phyloP scores from a whole-genome alignment of 2,797 vertebrate species.

The Sebastes iracundus region DNA sequence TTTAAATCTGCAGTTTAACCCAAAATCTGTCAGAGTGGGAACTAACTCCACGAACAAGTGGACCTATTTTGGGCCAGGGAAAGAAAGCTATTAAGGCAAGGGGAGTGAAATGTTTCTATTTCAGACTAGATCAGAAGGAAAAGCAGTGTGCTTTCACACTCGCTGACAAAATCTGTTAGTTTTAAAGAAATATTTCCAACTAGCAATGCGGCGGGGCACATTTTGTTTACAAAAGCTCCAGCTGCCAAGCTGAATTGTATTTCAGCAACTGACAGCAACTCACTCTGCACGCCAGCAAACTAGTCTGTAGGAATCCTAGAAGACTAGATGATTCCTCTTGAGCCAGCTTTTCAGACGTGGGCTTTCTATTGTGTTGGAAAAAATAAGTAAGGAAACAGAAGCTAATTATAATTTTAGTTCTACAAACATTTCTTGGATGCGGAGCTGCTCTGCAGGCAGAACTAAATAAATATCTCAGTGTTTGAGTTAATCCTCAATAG shows the following conservation, averaged over 20 bases:
- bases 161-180: conserved; percentile 43
- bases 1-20: conserved; percentile 76
- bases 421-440: conserved; percentile 42
- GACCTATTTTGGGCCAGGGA: conserved; percentile 49
- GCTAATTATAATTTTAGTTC: conserved; percentile 53
- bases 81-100: conserved; percentile 58
- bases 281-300: conserved; percentile 3
- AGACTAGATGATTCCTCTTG: conserved; percentile 15
- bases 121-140: conserved; percentile 41
- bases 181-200: conserved; percentile 49
- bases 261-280: conserved; percentile 47
- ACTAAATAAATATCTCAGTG: conserved; percentile 3
- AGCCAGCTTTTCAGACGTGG: conserved; percentile 6
- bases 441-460: conserved; percentile 28
- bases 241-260: conserved; percentile 49
- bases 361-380: conserved; percentile 13
- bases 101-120: conserved; percentile 52
- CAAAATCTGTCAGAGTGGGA: conserved; percentile 65
- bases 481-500: conserved; percentile 50
- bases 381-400: conserved; percentile 19
- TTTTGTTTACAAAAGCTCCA: conserved; percentile 56
- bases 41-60: conserved; percentile 57
- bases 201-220: not conserved
- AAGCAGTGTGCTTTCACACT: conserved; percentile 30
- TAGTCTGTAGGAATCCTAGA: conserved; percentile 20